Evolutionary conservation across 2,797 vertebrate genomes (phyloP), one percentile per base, ranked within the genome.

Genomic region (Novumbra hubbsi): DNA sequence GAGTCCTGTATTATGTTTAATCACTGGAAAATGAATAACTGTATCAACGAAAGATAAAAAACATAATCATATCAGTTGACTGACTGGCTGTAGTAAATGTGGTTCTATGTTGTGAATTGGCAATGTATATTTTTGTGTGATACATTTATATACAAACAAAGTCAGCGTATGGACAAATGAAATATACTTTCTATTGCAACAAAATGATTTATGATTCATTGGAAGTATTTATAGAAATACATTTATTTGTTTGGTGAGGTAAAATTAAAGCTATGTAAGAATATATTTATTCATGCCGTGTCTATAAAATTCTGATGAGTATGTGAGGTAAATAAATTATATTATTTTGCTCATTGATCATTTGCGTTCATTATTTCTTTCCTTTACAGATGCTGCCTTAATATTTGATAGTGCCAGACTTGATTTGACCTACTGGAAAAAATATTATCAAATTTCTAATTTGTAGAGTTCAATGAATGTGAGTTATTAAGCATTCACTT

Each of bases 81-180:
- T n/a, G 60, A 80, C 76, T 78, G 86, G 81, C 73, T 55, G 11
- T 55, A 88, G 86, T 80, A 85, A 92, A 84, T 88, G 92, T 95
- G 87, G 84, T 92, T 91, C 73, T 76, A 77, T 92, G 83, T 88
- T 85, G 85, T 90, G 85, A 66, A 90, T 6, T 83, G 86, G 80
- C 85, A 87, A 82, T 81, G 69, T 91, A 86, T 91, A 90, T 93
- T 91, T 92, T 89, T 90, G 86, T 92, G 91, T 90, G 81, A 85
- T 86, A 80, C 78, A 84, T 91, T 80, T 91, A 86, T 79, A 87
- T 85, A 85, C 57, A 74, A 83, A 82, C 74, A 45, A 60, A 60
- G 55, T 60, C 79, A 76, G 19, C 28, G 30, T 73, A 81, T 72
- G 67, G 81, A 79, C 68, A 85, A 82, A 85, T 63, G 57, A n/a